These are phyloP conservation scores for Thalassoma bifasciatum DNA, from an alignment of 2,113 vertebrate genomes.

Conservation along the genomic window DNA sequence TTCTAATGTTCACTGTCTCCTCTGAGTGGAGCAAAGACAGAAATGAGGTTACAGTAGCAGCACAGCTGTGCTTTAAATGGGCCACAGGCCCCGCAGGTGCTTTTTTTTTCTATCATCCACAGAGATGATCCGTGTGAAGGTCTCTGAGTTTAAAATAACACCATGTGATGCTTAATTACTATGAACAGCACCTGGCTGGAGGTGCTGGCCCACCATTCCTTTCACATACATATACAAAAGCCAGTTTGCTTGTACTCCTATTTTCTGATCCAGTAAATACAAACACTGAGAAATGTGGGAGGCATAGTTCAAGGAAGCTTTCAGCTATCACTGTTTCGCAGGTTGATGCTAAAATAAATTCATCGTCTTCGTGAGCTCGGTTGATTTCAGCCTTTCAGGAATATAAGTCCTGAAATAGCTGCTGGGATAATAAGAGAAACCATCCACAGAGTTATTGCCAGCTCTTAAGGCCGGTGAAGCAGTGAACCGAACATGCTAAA, in stretches of 20 bases:
- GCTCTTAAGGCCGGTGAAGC: not conserved
- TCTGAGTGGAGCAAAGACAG: conserved; percentile 19
- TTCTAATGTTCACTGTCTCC: conserved; percentile 3
- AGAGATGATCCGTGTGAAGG: not conserved
- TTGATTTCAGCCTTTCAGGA: not conserved
- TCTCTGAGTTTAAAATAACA: conserved; percentile 31
- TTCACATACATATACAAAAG: not conserved
- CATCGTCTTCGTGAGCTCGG: not conserved
- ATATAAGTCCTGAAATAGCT: not conserved
- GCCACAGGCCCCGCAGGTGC: conserved; percentile 4
- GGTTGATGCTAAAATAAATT: not conserved
- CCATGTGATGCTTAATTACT: conserved; percentile 14
- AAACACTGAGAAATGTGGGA: not conserved
- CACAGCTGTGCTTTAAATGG: conserved; percentile 29
- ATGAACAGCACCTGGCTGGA: conserved; percentile 6
- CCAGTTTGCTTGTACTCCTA: not conserved
- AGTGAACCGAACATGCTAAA: not conserved
- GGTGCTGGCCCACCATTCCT: not conserved
- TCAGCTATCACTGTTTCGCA: not conserved
- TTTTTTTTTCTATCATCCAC: not conserved
- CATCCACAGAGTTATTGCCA: not conserved
- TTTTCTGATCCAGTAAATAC: not conserved
- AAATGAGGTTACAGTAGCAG: conserved; percentile 24
- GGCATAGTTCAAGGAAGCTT: not conserved
- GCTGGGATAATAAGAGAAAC: not conserved